These are phyloP conservation scores for Megaustenia siamemsis DNA, from an alignment of 2,888 invertebrate species.

Conservation along the genomic window DNA sequence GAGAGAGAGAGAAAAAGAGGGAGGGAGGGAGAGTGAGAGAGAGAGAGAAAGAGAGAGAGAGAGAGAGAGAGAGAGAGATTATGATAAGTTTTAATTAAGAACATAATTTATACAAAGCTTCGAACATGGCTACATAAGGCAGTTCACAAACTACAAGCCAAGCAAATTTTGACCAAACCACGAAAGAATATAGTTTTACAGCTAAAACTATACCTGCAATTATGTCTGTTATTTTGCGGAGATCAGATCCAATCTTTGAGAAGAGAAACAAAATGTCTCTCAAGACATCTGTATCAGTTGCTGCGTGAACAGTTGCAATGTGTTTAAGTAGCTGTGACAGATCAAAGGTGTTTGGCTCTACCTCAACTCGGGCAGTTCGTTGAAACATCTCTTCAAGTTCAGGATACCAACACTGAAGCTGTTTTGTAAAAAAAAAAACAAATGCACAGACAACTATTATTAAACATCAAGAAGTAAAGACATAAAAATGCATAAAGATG, in stretches of 20 bases:
- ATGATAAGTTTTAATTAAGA: too few species aligned
- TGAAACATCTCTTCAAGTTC: conserved; percentile 39
- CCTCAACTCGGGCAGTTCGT: conserved; percentile 61
- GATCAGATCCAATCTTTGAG: conserved; percentile 63
- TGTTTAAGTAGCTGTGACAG: conserved; percentile 68
- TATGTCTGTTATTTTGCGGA: conserved; percentile 34
- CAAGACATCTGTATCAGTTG: conserved; percentile 60
- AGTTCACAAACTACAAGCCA: too few species aligned
- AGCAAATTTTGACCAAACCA: too few species aligned
- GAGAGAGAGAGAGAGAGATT: too few species aligned
- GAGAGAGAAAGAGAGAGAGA: too few species aligned
- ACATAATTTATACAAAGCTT: too few species aligned
- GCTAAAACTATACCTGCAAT: not conserved
- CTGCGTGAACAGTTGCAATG: conserved; percentile 60
- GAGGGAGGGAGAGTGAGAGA: too few species aligned
- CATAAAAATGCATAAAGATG: too few species aligned
- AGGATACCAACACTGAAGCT: conserved; percentile 29
- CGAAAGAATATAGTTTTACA: not conserved
- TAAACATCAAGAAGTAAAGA: not conserved
- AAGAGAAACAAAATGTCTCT: conserved; percentile 64
- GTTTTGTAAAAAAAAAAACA: not conserved
- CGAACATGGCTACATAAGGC: too few species aligned
- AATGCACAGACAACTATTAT: too few species aligned
- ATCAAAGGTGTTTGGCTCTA: conserved; percentile 65
- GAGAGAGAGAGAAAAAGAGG: too few species aligned